Evolutionary conservation across 1,140 invertebrate genomes (phyloP).

Genomic region (Platorchestia sp.): DNA sequence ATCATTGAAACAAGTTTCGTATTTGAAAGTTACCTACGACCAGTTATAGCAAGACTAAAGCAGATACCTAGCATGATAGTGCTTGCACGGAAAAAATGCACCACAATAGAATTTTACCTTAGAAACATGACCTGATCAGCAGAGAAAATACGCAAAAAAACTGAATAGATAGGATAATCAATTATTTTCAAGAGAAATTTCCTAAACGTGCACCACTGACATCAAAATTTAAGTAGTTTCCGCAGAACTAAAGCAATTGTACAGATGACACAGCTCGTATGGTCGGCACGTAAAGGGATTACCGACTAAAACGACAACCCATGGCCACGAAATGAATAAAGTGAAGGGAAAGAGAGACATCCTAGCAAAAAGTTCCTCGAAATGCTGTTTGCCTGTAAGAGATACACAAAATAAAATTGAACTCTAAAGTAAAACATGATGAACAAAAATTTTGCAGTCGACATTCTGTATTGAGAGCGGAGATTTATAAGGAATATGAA

Average conservation of each 20-base stretch:
- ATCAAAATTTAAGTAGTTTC: not conserved
- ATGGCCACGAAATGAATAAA: not conserved
- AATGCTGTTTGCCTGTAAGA: too few relatives aligned
- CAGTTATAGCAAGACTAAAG: not conserved
- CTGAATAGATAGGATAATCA: not conserved
- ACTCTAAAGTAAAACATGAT: not conserved
- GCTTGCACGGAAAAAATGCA: not conserved
- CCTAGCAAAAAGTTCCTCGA: not conserved
- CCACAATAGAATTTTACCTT: not conserved
- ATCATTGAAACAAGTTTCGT: not conserved
- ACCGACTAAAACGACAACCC: not conserved
- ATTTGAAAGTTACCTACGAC: not conserved
- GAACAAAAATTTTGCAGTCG: not conserved
- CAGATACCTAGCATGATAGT: not conserved
- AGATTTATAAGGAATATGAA: not conserved
- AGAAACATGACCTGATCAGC: not conserved
- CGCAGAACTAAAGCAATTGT: not conserved
- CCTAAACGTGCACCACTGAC: not conserved
- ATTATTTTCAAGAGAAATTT: not conserved
- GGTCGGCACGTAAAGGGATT: not conserved
- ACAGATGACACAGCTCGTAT: not conserved
- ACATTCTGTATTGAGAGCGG: not conserved
- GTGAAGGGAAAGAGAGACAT: not conserved
- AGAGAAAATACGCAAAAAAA: not conserved
- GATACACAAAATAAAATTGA: too few relatives aligned